phyloP scores from a whole-genome alignment of 2,113 vertebrate genomes.

The Cephalophus harveyi region DNA sequence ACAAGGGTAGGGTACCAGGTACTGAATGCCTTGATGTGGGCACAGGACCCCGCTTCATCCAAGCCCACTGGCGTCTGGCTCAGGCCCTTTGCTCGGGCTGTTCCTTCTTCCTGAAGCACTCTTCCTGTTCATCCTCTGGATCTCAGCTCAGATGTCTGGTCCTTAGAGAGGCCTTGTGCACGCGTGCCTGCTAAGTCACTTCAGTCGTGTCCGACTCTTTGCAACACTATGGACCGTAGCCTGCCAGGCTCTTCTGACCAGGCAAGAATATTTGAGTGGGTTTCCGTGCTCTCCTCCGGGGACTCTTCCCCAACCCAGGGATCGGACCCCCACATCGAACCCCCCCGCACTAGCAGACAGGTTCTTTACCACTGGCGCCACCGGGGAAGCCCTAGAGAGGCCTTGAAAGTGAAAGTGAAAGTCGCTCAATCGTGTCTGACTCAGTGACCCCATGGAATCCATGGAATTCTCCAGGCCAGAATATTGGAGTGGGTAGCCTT shows the following conservation, averaged over 20 bases:
- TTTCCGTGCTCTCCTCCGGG: not conserved
- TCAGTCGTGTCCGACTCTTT: not conserved
- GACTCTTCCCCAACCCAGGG: not conserved
- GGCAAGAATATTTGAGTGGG: not conserved
- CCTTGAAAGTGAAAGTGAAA: not conserved
- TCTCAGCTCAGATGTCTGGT: not conserved
- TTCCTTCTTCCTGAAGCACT: not conserved
- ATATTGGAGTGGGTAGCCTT: not conserved
- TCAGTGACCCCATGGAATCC: not conserved
- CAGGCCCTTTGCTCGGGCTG: not conserved
- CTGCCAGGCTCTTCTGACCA: not conserved
- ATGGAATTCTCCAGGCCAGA: not conserved
- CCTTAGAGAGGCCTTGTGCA: not conserved
- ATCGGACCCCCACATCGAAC: not conserved
- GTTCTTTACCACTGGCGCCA: not conserved
- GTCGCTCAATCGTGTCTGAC: not conserved
- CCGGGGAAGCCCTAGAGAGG: not conserved
- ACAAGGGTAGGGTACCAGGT: not conserved
- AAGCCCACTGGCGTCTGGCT: accelerated
- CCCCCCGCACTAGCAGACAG: not conserved
- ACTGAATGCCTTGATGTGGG: not conserved
- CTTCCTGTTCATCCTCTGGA: not conserved
- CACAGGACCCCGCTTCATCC: not conserved
- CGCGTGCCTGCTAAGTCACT: not conserved
- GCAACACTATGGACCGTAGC: not conserved